phyloP scores from a whole-genome alignment of 2,113 vertebrate genomes.

The Lycaon pictus region DNA sequence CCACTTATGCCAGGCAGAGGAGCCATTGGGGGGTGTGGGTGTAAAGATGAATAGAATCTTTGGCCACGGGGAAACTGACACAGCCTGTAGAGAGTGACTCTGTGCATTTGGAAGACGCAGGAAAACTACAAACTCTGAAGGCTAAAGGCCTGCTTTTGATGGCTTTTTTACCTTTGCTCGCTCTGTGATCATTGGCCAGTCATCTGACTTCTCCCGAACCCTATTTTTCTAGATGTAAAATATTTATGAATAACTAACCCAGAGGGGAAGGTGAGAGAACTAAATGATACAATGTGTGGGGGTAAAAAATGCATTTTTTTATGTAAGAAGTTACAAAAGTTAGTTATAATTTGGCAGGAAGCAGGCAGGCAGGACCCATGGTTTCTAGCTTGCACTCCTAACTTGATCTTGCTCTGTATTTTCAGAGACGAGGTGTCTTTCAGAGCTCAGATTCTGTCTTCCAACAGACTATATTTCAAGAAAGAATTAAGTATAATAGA shows the following conservation, averaged over 20 bases:
- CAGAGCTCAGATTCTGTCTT: background rate
- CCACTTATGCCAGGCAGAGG: background rate
- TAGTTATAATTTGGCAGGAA: background rate
- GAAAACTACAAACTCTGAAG: background rate
- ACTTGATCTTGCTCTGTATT: background rate
- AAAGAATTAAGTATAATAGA: background rate
- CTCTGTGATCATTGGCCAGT: background rate
- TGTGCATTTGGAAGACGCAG: background rate
- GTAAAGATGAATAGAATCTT: background rate
- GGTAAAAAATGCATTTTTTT: background rate
- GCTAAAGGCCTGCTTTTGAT: background rate
- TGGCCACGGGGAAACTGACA: background rate
- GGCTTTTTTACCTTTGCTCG: background rate
- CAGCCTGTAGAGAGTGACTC: background rate
- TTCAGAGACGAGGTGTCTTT: background rate
- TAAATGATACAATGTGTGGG: background rate
- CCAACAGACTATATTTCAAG: background rate
- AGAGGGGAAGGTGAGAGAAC: background rate
- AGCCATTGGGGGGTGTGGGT: fast-evolving
- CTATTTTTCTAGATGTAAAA: background rate
- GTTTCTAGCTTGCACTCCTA: background rate
- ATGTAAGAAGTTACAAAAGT: background rate
- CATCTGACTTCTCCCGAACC: background rate
- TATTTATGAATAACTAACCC: background rate
- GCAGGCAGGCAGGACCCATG: background rate